Conservation (phyloP, 2,113 vertebrate species). For the Callithrix jacchus region DNA sequence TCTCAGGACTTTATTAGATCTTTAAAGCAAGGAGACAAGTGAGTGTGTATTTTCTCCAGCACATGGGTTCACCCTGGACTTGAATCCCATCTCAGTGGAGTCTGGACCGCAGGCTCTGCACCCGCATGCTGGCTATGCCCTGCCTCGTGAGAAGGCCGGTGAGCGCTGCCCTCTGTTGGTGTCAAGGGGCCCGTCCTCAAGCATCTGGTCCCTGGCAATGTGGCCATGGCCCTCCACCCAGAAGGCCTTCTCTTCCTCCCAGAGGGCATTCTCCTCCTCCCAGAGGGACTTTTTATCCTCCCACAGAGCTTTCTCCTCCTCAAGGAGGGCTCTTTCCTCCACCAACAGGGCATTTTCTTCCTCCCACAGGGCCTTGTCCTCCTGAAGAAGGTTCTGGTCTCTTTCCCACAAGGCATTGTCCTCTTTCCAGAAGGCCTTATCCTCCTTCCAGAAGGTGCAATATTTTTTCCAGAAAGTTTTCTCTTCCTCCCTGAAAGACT, state of each 20-base stretch:
- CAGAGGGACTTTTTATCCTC: constrained; percentile 60
- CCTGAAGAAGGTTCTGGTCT: constrained; percentile 12
- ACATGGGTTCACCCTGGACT: background rate
- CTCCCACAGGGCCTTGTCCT: constrained; percentile 57
- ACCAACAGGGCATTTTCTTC: constrained; percentile 63
- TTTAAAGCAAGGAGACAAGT: constrained; percentile 41
- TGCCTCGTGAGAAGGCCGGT: background rate
- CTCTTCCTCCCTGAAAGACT: constrained; percentile 60
- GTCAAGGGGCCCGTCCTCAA: background rate
- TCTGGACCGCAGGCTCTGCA: background rate
- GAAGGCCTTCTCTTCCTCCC: constrained; percentile 58
- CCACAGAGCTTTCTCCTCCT: constrained; percentile 62
- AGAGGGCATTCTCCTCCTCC: constrained; percentile 61
- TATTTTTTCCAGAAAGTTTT: constrained; percentile 70
- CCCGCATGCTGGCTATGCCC: background rate
- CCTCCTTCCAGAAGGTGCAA: constrained; percentile 70
- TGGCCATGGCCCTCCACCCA: constrained; percentile 28
- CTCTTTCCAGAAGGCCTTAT: constrained; percentile 70
- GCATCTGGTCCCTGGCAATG: background rate
- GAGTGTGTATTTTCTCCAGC: background rate
- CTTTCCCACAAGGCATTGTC: constrained; percentile 52
- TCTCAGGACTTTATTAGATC: constrained; percentile 66
- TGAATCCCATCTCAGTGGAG: background rate
- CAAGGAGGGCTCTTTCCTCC: constrained; percentile 57
- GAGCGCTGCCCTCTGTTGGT: fast-evolving